phyloP scores from a whole-genome alignment of 2,797 vertebrate species.

The Pelochelys cantorii region DNA sequence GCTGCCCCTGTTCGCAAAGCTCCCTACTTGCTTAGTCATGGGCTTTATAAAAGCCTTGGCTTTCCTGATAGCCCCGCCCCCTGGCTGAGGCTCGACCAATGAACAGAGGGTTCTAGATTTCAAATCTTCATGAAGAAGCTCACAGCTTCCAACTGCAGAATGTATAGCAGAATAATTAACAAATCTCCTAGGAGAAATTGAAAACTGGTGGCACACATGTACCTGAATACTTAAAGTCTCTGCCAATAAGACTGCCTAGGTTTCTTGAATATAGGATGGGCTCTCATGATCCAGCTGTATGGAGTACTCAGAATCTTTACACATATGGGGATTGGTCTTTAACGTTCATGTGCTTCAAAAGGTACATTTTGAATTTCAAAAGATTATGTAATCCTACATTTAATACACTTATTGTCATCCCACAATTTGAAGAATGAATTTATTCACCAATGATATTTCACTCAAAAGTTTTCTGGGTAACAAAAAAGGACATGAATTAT shows the following conservation, averaged over 20 bases:
- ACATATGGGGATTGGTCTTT: neutral
- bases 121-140: too few relatives aligned
- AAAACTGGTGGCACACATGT: neutral
- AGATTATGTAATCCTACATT: neutral
- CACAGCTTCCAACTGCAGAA: too few relatives aligned
- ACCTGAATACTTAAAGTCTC: neutral
- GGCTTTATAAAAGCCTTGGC: too few relatives aligned
- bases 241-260: neutral
- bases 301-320: neutral
- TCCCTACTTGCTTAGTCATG: too few relatives aligned
- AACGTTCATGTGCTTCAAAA: neutral
- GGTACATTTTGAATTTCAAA: neutral
- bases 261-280: neutral
- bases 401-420: neutral
- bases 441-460: neutral
- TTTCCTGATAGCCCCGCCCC: too few relatives aligned
- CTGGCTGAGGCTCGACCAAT: too few relatives aligned
- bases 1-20: too few relatives aligned
- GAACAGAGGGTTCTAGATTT: too few relatives aligned
- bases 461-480: neutral
- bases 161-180: neutral
- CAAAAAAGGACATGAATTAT: neutral
- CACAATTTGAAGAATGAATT: neutral
- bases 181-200: neutral
- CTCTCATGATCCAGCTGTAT: neutral